Base-by-base conservation (phyloP, 2,113 vertebrate genomes). In the Triplophysa tibetana region DNA sequence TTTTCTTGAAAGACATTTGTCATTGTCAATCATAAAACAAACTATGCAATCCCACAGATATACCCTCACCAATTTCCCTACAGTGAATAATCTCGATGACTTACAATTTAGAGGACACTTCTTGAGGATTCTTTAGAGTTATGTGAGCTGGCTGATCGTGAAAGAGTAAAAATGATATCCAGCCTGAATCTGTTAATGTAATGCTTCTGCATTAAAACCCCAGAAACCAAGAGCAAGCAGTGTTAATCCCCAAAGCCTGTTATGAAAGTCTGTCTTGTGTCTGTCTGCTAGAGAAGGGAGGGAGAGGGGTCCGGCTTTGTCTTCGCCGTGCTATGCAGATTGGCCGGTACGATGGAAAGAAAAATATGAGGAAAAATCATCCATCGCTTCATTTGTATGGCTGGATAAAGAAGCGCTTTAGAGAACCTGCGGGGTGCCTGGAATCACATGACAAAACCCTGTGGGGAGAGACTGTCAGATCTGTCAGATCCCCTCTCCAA, bases 401-500 rank as follows among this genome's bases (percentile, higher is more conserved):
- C 80, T 82, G 86, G 89, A 92, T 91, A 92, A 85, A 67, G 85
- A 19, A 78, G 77, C 83, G 87, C 85, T 84, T 88, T 87, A 87
- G 78, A 90, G 88, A 90, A 90, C 88, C 91, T 87, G 89, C 90
- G 93, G 94, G 94, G 92, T 93, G 94, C 90, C 92, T 94, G 90
- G 89, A 91, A 91, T 95, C 95, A 97, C 95, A 97, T 91, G 91
- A 93, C 92, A 93, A 93, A 93, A 91, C 94, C 94, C 95, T 94
- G 90, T 91, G 91, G 96, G 95, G 95, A 96, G 94, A 94, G 92
- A 93, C 90, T 96, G 95, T 96, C 96, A 97, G 94, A 95, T 93
- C 91, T 97, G 95, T 97, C 97, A 98, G 94, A 92, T 92, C 92
- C 86, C 93, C 91, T 95, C 94, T 91, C 94, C 94, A 97, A 97